Base-by-base conservation (phyloP, 2,797 vertebrate genomes). In the Psittacula derbiana region DNA sequence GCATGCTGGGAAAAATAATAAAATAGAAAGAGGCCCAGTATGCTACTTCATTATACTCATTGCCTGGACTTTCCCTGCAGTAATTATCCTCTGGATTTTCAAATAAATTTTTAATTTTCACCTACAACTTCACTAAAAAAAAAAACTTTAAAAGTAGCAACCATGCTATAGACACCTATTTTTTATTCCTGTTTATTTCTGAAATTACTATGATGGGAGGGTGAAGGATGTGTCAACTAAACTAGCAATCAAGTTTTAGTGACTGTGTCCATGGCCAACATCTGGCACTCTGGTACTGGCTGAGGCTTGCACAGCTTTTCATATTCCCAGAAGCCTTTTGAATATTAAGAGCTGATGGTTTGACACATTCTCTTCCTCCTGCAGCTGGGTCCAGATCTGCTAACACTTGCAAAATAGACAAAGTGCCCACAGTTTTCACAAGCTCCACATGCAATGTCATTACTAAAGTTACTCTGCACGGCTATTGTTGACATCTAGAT, bases 41-140 rank as follows among this genome's bases (percentile, higher is more conserved):
- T 60, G 43, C 33, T 78, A 19, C 52, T 88, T 67, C 46, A n/a
- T 86, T 60, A 57, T 61, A 80, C 20, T 81, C 16, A 38, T 33
- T 80, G 30, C 33, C 46, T 57, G 28, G 64, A 64, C 13, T 24
- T 76, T 49, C 38, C 64, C 40, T 79, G 43, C 10, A 74, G 49
- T 57, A 87, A 69, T 86, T 90, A 61, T 46, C 24, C 5, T 64
- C 50, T 0, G 3, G 64, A 64, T 78, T 95, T 93, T 64, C n/a
- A 67, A 91, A 83, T 23, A 2, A 11, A 38, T 60, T 85, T 92
- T 76, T 88, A 80, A 81, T 90, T 90, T 93, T 92, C 62, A 90
- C 12, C 15, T 38, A n/a, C 8, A 64, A 10, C 50, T 75, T 60
- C 30, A 71, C 8, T 33, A 47, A 43, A 33, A 75, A 5, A 30